These are phyloP conservation scores for Brotula barbata DNA, from an alignment of 2,797 vertebrate species.

Conservation along the genomic window DNA sequence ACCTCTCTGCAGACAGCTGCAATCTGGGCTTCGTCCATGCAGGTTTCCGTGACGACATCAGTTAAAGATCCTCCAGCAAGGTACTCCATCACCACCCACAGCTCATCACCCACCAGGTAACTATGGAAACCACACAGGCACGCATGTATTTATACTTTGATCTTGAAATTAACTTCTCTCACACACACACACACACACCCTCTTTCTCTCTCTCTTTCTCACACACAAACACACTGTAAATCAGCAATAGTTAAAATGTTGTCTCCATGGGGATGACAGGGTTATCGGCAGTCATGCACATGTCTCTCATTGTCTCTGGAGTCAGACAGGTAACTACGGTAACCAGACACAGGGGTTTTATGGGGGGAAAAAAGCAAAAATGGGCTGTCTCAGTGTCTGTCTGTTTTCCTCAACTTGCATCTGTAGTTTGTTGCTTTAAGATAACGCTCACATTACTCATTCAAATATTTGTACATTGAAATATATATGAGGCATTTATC, in stretches of 20 bases:
- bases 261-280: constrained; percentile 51
- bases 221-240: constrained; percentile 14
- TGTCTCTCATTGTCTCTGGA: not conserved
- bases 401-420: too few species aligned
- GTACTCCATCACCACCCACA: constrained; percentile 98
- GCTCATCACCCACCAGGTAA: constrained; percentile 92
- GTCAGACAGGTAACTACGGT: constrained; percentile 44
- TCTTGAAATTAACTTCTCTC: too few species aligned
- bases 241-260: constrained; percentile 18
- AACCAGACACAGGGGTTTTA: constrained; percentile 22
- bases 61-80: constrained; percentile 97
- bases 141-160: too few species aligned
- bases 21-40: constrained; percentile 98
- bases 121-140: constrained; percentile 50
- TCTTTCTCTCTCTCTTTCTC: not conserved
- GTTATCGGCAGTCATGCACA: constrained; percentile 3
- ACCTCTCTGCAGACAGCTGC: constrained; percentile 98
- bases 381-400: too few species aligned
- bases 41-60: constrained; percentile 97
- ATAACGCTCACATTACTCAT: too few species aligned
- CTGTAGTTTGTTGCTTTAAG: too few species aligned
- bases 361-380: too few species aligned
- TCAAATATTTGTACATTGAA: too few species aligned
- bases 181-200: too few species aligned
- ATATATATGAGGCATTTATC: too few species aligned